phyloP scores from a whole-genome alignment of 2,888 invertebrate species.

The Salticus scenicus region DNA sequence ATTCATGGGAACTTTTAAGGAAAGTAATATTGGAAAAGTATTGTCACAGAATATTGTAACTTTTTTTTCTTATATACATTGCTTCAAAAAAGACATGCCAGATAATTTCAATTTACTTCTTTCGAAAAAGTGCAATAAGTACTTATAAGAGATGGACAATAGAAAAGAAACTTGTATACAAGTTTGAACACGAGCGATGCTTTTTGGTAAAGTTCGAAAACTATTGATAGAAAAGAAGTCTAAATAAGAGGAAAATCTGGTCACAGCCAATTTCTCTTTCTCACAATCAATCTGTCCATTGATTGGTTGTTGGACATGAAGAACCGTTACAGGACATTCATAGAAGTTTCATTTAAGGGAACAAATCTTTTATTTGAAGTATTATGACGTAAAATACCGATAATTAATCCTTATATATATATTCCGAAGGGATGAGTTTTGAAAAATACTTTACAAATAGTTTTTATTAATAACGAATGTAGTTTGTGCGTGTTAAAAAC shows the following conservation, averaged over 20 bases:
- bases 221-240: background rate
- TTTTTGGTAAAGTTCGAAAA: background rate
- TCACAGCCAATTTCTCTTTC: background rate
- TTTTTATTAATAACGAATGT: too few relatives aligned
- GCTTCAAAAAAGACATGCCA: background rate
- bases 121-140: background rate
- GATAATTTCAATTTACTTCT: background rate
- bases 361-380: background rate
- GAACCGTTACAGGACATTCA: background rate
- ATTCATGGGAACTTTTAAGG: too few relatives aligned
- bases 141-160: background rate
- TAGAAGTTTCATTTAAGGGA: background rate
- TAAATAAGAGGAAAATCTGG: background rate
- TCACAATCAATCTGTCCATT: background rate
- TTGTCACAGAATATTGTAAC: too few relatives aligned
- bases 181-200: background rate
- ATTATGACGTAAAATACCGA: background rate
- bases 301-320: constrained; percentile 1
- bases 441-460: too few relatives aligned
- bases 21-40: too few relatives aligned
- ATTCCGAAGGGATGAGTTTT: too few relatives aligned
- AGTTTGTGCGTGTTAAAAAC: too few relatives aligned
- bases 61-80: too few relatives aligned
- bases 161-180: background rate
- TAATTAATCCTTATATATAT: too few relatives aligned